Evolutionary conservation across 2,888 invertebrate species (phyloP), one percentile per base, ranked within the genome.

Genomic region (Petrolisthes manimaculis): DNA sequence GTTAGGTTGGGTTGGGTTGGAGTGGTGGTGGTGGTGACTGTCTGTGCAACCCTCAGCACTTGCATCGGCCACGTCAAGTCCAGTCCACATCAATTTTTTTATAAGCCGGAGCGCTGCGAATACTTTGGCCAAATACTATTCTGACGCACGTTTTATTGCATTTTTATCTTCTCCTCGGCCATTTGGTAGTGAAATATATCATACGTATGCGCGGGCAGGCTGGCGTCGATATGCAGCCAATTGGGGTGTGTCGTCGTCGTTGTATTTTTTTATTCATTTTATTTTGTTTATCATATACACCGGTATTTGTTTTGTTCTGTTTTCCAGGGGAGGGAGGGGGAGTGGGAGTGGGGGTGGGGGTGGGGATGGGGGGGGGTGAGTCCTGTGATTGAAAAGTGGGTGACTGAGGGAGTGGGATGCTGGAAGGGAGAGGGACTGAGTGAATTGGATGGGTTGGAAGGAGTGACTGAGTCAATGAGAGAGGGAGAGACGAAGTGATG

Each of bases 141-240:
- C 80, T 80, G 80, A 80, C 80, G 80, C 80, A 80, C 80, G 56
- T 80, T 80, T 80, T 80, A 80, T 80, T 80, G 80, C 80, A 80
- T 56, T 80, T 80, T 80, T 80, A 80, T 55, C 55, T 55, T 80
- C 80, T 80, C 80, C 24, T 80, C 80, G 80, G 80, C 55, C 80
- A 80, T 80, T 80, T 80, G 80, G 56, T 56, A 80, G 80, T 18
- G 80, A 55, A 56, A 56, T 80, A 80, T 55, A 56, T 80, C 80
- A 80, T 80, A 56, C 80, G 56, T 80, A 80, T 80, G 80, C 61
- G 55, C 18, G 80, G 54, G 80, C 80, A 56, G 80, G 80, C 55
- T 56, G n/a, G 80, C 55, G 56, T 80, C 56, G 56, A 78, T 78
- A 78, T 78, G 78, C 55, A 54, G 54, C 54, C 78, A 24, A 69